A percentile compares a stretch with the other conserved stretches of the same genome.
phyloP scores from a whole-genome alignment of 2,797 vertebrate species.

The Acrocephalus scirpaceus region DNA sequence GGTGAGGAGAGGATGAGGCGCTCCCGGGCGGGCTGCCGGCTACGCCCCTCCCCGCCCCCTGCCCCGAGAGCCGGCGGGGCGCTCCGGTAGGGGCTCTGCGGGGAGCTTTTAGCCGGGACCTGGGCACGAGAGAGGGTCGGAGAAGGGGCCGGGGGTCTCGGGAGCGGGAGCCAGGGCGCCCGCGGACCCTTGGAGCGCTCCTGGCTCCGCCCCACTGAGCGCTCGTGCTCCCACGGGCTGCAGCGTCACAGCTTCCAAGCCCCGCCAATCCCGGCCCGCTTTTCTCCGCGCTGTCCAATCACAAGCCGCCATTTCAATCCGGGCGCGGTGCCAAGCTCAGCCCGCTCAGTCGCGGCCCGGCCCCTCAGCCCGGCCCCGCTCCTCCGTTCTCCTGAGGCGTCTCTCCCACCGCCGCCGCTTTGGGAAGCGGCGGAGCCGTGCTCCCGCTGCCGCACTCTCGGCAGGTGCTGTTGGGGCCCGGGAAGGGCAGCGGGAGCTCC shows the following conservation, averaged over 20 bases:
- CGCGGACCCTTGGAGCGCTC: accelerated
- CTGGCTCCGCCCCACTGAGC: too few relatives aligned
- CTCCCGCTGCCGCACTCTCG: too few relatives aligned
- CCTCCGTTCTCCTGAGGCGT: too few relatives aligned
- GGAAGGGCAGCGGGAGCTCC: too few relatives aligned
- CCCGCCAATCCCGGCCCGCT: background rate
- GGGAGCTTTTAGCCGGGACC: too few relatives aligned
- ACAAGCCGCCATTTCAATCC: accelerated
- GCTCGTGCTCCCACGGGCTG: background rate
- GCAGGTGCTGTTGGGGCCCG: too few relatives aligned
- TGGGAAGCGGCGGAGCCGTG: too few relatives aligned
- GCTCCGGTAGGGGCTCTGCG: too few relatives aligned
- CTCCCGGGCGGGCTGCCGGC: background rate
- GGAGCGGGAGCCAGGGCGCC: accelerated
- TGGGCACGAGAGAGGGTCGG: too few relatives aligned
- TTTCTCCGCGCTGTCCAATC: background rate
- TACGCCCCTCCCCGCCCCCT: background rate
- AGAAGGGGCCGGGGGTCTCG: too few relatives aligned
- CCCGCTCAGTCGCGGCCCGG: background rate
- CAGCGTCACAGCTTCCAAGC: background rate
- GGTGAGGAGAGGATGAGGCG: background rate
- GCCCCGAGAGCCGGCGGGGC: background rate
- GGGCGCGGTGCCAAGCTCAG: too few relatives aligned
- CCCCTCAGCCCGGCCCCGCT: too few relatives aligned
- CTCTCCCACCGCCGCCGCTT: background rate